phyloP scores from a whole-genome alignment of 2,888 invertebrate species.

The Chymomyza amoena region DNA sequence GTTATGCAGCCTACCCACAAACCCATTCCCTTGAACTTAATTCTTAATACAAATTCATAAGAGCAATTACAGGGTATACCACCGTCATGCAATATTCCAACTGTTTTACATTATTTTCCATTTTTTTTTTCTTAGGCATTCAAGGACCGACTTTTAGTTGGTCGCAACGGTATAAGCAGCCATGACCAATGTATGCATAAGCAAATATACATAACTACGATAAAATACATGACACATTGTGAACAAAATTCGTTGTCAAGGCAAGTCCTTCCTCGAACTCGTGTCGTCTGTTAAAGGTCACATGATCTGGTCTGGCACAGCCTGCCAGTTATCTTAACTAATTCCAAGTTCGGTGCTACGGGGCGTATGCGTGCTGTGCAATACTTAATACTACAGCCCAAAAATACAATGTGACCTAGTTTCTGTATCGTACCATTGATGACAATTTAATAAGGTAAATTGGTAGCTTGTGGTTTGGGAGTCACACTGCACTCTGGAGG shows the following conservation, averaged over 20 bases:
- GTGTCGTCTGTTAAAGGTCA: not conserved
- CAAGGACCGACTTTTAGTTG: not conserved
- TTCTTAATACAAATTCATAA: too few relatives aligned
- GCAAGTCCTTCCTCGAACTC: not conserved
- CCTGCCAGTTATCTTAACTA: not conserved
- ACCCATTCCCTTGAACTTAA: too few relatives aligned
- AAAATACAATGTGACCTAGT: not conserved
- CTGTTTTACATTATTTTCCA: not conserved
- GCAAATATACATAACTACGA: not conserved
- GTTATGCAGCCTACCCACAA: too few relatives aligned
- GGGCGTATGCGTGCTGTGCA: constrained; percentile 29
- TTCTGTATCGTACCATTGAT: constrained; percentile 28
- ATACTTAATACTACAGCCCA: not conserved
- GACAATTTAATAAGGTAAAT: constrained; percentile 65
- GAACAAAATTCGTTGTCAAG: not conserved
- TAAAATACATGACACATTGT: not conserved
- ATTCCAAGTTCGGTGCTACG: constrained; percentile 1
- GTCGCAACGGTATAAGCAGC: not conserved
- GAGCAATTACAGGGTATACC: too few relatives aligned
- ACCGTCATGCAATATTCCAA: not conserved
- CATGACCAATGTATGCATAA: not conserved
- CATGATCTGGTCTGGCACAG: not conserved
- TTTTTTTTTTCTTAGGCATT: not conserved
- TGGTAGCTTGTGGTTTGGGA: constrained; percentile 34
- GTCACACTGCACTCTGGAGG: not conserved